Evolutionary conservation across 2,797 vertebrate species (phyloP), one percentile per base, ranked within the genome.

Genomic region (Phalanger gymnotis): DNA sequence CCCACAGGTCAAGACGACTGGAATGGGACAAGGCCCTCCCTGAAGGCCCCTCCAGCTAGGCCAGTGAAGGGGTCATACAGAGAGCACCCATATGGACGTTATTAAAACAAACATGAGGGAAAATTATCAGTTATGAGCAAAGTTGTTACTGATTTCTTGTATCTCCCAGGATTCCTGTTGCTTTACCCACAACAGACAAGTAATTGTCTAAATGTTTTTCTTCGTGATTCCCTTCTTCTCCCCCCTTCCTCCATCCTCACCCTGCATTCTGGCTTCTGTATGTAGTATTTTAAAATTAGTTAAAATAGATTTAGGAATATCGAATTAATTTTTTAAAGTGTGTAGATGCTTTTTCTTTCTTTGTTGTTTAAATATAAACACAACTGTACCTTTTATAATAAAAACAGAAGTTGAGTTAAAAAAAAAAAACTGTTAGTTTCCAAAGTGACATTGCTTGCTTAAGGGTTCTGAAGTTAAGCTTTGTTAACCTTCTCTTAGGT

Each of bases 131-230:
- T 98, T 98, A 98, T 98, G 98, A 99, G 98, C 99, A 99, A 99
- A 99, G 98, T 99, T 99, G 99, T 99, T 99, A 97, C 99, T 99
- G 99, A 99, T 99, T 99, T 99, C 99, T 99, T 99, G 99, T 99
- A 99, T 99, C 99, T 99, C 99, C 99, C 99, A 97, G 98, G 99
- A 99, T 99, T 99, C 99, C 99, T 99, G 99, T 99, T 99, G 99
- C 99, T 99, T 99, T 99, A 98, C 99, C 99, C 99, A 99, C 99
- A 99, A 98, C 99, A 99, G 99, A 99, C 99, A 99, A 99, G 99
- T 99, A 99, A 99, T 99, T 99, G 99, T 99, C 99, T 98, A 99
- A 99, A 99, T 99, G 99, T 98, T 99, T 99, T 99, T 99, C 98
- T 99, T 99, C 98, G 98, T 98, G 99, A 99, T 99, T 99, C 98